These are phyloP conservation scores for Aphidius colemani DNA, from an alignment of 2,888 invertebrate species.

Conservation along the genomic window DNA sequence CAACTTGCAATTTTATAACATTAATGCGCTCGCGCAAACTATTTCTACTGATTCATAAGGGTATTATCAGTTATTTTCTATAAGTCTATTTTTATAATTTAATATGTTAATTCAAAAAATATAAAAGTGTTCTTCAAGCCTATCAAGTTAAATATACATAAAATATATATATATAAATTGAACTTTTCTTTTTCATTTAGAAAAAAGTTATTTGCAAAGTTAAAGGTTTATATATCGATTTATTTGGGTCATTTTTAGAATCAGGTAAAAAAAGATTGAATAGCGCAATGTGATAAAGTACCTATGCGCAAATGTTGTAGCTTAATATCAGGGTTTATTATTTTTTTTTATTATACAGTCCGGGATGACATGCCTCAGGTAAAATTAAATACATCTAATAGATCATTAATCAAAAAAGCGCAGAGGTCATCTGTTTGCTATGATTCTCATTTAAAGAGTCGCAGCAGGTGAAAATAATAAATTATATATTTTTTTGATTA, in stretches of 20 bases:
- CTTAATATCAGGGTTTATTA: background rate
- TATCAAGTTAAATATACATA: no score
- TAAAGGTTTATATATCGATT: slow-evolving; percentile 52
- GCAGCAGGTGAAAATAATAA: slow-evolving; percentile 42
- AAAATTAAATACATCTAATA: slow-evolving; percentile 51
- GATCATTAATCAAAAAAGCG: slow-evolving; percentile 60
- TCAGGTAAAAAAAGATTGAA: slow-evolving; percentile 13
- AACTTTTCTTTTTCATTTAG: no score
- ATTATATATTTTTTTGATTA: background rate
- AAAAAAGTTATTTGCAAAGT: slow-evolving; percentile 2
- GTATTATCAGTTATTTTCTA: no score
- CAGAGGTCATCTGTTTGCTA: slow-evolving; percentile 60
- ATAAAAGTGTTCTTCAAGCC: no score
- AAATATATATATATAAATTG: no score
- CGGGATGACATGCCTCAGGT: slow-evolving; percentile 57
- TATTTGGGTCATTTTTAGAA: slow-evolving; percentile 24
- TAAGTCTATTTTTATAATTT: no score
- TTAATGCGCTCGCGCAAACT: no score
- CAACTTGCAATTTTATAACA: background rate
- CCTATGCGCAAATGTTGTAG: slow-evolving; percentile 25
- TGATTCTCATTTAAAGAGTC: slow-evolving; percentile 49
- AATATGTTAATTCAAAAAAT: no score
- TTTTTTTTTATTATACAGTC: no score
- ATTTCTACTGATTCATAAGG: no score
- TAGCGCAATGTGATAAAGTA: slow-evolving; percentile 22